phyloP scores from a whole-genome alignment of 2,888 invertebrate species.

The Hedya salicella region DNA sequence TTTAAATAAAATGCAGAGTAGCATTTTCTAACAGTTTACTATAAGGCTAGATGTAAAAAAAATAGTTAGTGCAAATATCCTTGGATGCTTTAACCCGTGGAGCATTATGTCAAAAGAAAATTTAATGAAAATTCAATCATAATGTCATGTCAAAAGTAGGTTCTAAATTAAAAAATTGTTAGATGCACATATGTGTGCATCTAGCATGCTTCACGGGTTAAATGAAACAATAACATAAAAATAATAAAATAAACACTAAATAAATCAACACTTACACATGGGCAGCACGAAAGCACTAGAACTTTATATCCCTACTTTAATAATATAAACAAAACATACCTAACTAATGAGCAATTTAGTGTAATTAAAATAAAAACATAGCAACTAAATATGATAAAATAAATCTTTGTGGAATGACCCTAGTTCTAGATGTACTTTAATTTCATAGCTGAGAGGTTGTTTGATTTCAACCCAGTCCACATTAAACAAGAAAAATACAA shows the following conservation, averaged over 20 bases:
- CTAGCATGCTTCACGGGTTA: no score
- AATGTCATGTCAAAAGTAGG: no score
- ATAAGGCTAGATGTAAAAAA: no score
- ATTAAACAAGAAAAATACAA: constrained; percentile 12
- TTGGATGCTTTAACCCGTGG: no score
- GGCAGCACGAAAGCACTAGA: not conserved
- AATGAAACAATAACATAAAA: not conserved
- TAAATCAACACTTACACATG: not conserved
- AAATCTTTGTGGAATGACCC: constrained; percentile 18
- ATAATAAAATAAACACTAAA: not conserved
- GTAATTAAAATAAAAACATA: not conserved
- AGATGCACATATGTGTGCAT: no score
- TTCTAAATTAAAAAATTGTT: no score
- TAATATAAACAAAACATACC: not conserved
- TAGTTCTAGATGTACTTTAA: constrained; percentile 17
- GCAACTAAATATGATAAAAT: constrained; percentile 19
- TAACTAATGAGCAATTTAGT: not conserved
- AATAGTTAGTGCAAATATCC: no score
- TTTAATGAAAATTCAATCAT: no score
- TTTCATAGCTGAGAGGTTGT: constrained; percentile 20
- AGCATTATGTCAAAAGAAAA: no score
- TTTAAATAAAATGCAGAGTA: no score
- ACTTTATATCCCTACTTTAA: not conserved
- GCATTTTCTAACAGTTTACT: no score
- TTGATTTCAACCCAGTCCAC: constrained; percentile 24